phyloP scores from a whole-genome alignment of 2,888 invertebrate species.

The Altica lythri region DNA sequence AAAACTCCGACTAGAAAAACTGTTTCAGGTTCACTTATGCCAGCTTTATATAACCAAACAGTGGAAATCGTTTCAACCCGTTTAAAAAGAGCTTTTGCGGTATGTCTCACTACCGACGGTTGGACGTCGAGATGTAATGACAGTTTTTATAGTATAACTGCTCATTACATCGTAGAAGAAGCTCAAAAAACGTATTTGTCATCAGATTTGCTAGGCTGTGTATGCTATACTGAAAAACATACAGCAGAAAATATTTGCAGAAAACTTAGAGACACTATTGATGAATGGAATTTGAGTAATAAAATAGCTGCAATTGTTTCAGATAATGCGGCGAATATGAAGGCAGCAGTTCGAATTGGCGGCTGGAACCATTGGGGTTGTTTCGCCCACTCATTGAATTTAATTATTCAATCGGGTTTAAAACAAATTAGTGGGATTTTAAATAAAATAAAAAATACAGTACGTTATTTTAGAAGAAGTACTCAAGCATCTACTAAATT shows the following conservation, averaged over 20 bases:
- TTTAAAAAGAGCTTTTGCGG: slow-evolving; percentile 25
- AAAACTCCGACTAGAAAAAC: slow-evolving; percentile 30
- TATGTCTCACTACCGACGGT: slow-evolving; percentile 25
- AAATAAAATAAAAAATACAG: no score
- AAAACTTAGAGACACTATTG: slow-evolving; percentile 9
- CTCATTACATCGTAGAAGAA: slow-evolving; percentile 23
- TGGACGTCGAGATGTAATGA: slow-evolving; percentile 21
- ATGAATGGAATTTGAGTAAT: slow-evolving; percentile 19
- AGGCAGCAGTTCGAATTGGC: slow-evolving; percentile 15
- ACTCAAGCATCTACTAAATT: no score
- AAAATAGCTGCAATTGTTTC: slow-evolving; percentile 22
- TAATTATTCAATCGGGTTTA: slow-evolving; percentile 21
- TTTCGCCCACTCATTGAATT: slow-evolving; percentile 27
- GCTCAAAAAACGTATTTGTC: slow-evolving; percentile 1
- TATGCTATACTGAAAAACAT: slow-evolving; percentile 16
- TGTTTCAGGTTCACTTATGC: slow-evolving; percentile 14
- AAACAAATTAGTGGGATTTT: no score
- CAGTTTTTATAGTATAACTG: slow-evolving; percentile 17
- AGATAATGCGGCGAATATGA: slow-evolving; percentile 27
- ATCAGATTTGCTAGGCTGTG: slow-evolving; percentile 25
- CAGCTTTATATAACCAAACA: slow-evolving; percentile 21
- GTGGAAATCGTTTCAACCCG: slow-evolving; percentile 8
- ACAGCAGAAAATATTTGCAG: slow-evolving; percentile 24
- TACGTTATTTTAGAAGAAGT: no score
- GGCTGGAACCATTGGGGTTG: slow-evolving; percentile 18